Evolutionary conservation across 1,140 invertebrate genomes (phyloP), one percentile per base, ranked within the genome.

Genomic region (Drosophila suzukii): DNA sequence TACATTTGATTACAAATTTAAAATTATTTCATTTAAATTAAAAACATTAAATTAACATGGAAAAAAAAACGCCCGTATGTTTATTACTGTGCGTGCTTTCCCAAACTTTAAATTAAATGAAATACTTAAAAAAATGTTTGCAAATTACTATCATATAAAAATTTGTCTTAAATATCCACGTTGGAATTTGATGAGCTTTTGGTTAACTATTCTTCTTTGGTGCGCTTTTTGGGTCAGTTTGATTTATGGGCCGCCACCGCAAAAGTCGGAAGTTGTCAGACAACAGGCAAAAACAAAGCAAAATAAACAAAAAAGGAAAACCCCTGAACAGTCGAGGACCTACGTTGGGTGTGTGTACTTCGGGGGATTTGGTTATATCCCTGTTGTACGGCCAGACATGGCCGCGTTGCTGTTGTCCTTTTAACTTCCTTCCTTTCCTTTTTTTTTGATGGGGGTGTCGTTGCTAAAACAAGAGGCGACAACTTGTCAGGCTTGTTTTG

Each of bases 201-300:
- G 10, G 17, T 24, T 10, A 41, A n/a, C 15, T 39, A 24, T 36
- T 61, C 12, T 46, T 49, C 15, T 62, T 43, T 27, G 24, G 46
- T 30, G 56, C 34, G 49, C 55, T 41, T 63, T 74, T 82, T 47
- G 46, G 74, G 75, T 58, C 80, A 75, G 70, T 78, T 82, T 82
- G 75, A 78, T 82, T 82, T 78, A 82, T 83, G 70, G 46, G 80
- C 54, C 62, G 46, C 74, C 79, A 82, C 65, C 72, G 60, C 72
- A 41, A 58, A 43, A 58, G 53, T 78, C 75, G 75, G 80, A 78
- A 78, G 53, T 73, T 55, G 68, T 61, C 60, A 58, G 63, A 78
- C 79, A 78, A 80, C 50, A 17, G n/a, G 27, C n/a, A 58, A 65
- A 61, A 74, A 63, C 53, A 41, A 49, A 67, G 46, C 51, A 46